Evolutionary conservation across 2,113 vertebrate genomes (phyloP).

Genomic region (Peromyscus maniculatus): DNA sequence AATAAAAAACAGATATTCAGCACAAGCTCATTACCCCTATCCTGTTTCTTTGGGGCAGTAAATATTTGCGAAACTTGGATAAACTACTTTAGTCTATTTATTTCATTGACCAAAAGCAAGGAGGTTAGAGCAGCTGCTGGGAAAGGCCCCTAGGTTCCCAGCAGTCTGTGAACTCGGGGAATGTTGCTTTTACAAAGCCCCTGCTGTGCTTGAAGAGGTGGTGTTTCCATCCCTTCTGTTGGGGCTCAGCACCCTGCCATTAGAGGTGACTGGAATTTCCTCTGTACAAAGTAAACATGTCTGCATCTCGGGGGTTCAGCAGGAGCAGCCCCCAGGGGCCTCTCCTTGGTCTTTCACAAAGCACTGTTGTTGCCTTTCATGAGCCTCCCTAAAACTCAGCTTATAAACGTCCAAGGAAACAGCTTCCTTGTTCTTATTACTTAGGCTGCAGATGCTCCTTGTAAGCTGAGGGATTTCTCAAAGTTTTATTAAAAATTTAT

Average conservation of each 20-base stretch:
- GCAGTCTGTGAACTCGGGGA: background rate
- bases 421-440: slow-evolving; percentile 10
- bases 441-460: background rate
- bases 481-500: slow-evolving; percentile 34
- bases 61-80: background rate
- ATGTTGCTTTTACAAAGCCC: background rate
- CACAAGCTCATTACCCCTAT: background rate
- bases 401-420: background rate
- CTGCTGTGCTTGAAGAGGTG: too few relatives aligned
- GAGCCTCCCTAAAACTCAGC: background rate
- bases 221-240: background rate
- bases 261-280: background rate
- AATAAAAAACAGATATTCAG: background rate
- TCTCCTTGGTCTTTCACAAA: background rate
- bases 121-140: background rate
- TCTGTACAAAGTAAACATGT: background rate
- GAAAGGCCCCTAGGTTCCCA: background rate
- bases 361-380: background rate
- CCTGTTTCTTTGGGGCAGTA: slow-evolving; percentile 7
- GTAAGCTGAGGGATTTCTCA: background rate
- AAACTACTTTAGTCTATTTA: slow-evolving; percentile 19
- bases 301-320: background rate
- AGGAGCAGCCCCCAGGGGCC: background rate
- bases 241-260: background rate
- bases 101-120: background rate